Evolutionary conservation across 1,140 invertebrate genomes (phyloP).

Genomic region (Drosophila parabipectinata): DNA sequence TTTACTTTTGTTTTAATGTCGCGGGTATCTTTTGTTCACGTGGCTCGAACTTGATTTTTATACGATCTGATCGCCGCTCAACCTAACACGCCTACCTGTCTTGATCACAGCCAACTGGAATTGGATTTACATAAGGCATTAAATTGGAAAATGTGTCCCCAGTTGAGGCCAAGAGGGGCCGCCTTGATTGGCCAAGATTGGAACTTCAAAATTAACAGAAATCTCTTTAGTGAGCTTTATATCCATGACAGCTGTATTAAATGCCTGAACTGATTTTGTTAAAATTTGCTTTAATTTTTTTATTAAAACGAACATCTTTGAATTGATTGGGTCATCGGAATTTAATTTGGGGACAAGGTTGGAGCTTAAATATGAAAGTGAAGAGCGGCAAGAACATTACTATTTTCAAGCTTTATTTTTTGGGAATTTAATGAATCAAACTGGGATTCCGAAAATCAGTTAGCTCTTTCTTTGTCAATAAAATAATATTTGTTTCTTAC

Average conservation of each 20-base stretch:
- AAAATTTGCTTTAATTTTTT: constrained; percentile 6
- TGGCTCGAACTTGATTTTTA: constrained; percentile 62
- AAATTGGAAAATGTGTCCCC: constrained; percentile 36
- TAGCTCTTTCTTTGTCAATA: no score
- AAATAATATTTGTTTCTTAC: no score
- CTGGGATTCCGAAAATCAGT: no score
- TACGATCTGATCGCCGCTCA: constrained; percentile 38
- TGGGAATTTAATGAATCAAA: no score
- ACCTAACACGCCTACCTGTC: constrained; percentile 66
- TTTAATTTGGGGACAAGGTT: constrained; percentile 1
- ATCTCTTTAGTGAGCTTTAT: constrained; percentile 28
- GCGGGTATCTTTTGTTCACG: constrained; percentile 60
- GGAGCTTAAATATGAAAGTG: not conserved
- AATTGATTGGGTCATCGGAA: constrained; percentile 32
- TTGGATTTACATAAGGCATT: constrained; percentile 70
- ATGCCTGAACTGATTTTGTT: constrained; percentile 12
- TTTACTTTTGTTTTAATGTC: constrained; percentile 83
- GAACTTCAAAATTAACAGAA: constrained; percentile 6
- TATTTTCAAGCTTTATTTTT: no score
- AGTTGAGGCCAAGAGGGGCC: constrained; percentile 15
- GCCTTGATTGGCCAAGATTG: constrained; percentile 22
- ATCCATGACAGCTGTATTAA: constrained; percentile 25
- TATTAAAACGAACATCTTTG: not conserved
- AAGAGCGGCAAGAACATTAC: not conserved
- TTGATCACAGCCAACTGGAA: constrained; percentile 63